A percentile compares a stretch with the other conserved stretches of the same genome.
Evolutionary conservation across 1,140 invertebrate genomes (phyloP).

Genomic region (Trichonephila inaurata): DNA sequence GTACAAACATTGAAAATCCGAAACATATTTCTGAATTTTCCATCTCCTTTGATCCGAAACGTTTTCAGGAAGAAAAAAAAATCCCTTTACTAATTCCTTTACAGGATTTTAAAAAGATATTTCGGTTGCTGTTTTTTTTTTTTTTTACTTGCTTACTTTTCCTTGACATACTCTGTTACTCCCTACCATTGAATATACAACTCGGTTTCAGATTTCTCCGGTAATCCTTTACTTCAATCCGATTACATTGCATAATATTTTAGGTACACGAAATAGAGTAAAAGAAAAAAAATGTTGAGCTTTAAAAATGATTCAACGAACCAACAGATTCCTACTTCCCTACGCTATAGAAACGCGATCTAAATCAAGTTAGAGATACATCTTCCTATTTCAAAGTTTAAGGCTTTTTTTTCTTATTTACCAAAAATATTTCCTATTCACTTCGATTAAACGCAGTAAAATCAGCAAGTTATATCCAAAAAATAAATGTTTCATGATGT

Average conservation of each 20-base stretch:
- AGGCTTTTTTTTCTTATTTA: neutral
- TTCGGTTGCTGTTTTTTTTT: neutral
- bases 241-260: conserved; percentile 42
- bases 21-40: neutral
- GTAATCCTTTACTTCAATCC: conserved; percentile 30
- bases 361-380: neutral
- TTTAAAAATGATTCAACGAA: conserved; percentile 22
- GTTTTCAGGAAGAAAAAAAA: neutral
- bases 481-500: neutral
- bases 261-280: neutral
- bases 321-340: neutral
- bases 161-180: neutral
- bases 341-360: neutral
- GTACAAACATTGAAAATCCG: neutral
- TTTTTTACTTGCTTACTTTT: neutral
- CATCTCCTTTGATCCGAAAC: neutral
- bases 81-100: conserved; percentile 18
- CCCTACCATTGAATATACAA: neutral
- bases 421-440: neutral
- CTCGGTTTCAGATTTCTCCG: conserved; percentile 22
- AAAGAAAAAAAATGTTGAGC: neutral
- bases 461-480: neutral
- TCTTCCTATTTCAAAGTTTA: neutral
- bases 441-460: neutral
- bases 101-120: neutral